phyloP scores from a whole-genome alignment of 2,113 vertebrate species.

The Chaetops frenatus region DNA sequence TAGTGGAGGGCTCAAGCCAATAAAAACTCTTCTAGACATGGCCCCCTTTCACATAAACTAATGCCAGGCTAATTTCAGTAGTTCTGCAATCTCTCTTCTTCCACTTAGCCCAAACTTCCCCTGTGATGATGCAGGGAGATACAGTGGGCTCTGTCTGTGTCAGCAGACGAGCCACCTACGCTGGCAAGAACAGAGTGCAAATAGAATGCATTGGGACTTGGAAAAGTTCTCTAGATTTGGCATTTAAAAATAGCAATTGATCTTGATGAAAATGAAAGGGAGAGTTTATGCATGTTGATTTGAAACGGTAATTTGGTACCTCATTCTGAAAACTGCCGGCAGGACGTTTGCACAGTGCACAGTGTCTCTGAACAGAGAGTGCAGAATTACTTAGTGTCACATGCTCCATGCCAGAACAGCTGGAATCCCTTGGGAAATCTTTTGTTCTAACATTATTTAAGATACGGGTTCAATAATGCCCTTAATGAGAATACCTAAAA shows the following conservation, averaged over 20 bases:
- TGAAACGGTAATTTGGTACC: background rate
- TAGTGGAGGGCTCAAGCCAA: background rate
- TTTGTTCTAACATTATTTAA: slow-evolving; percentile 5
- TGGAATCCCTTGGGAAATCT: background rate
- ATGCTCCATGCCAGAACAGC: background rate
- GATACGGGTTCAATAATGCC: background rate
- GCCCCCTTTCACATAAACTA: background rate
- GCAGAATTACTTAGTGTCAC: background rate
- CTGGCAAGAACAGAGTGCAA: background rate
- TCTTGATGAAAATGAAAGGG: background rate
- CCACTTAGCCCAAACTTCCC: background rate
- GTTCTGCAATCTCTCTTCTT: background rate
- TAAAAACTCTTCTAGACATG: background rate
- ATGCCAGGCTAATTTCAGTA: background rate
- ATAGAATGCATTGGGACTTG: background rate
- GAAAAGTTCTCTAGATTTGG: background rate
- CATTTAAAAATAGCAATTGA: background rate
- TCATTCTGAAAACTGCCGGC: background rate
- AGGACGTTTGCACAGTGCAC: background rate
- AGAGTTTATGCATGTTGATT: background rate
- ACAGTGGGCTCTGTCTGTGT: no score
- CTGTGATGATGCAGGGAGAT: background rate
- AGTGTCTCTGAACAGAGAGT: background rate
- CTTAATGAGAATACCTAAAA: slow-evolving; percentile 45
- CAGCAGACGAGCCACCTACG: background rate